Evolutionary conservation across 2,888 invertebrate species (phyloP).

Genomic region (Ormyrus pomaceus): DNA sequence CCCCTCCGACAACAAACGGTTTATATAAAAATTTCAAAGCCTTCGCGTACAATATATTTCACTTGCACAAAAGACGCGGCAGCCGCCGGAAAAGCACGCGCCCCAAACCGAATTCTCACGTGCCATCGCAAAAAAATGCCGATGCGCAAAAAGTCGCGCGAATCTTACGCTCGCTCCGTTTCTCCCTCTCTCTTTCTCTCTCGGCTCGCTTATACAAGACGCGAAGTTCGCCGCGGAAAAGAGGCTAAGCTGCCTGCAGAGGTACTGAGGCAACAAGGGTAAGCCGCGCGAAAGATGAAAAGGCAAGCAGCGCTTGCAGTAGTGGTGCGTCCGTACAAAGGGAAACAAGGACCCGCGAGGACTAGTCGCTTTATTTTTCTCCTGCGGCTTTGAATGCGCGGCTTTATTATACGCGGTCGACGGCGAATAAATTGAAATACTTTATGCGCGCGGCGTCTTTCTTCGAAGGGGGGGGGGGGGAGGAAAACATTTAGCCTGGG

Average conservation of each 20-base stretch:
- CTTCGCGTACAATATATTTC: too few relatives aligned
- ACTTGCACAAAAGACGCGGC: too few relatives aligned
- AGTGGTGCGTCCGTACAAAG: neutral
- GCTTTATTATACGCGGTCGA: constrained; percentile 57
- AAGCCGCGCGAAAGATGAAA: neutral
- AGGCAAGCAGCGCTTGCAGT: neutral
- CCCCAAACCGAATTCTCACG: too few relatives aligned
- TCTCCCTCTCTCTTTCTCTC: neutral
- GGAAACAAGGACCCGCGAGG: neutral
- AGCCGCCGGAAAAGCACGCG: too few relatives aligned
- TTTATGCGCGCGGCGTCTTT: neutral
- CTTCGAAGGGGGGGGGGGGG: too few relatives aligned
- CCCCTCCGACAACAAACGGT: too few relatives aligned
- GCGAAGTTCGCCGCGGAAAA: constrained; percentile 3
- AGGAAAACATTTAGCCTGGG: too few relatives aligned
- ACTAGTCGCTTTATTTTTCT: neutral
- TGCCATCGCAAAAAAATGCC: too few relatives aligned
- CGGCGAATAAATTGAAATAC: constrained; percentile 61
- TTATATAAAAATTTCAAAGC: too few relatives aligned
- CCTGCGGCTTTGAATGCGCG: constrained; percentile 52
- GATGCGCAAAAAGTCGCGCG: too few relatives aligned
- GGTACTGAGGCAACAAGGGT: constrained; percentile 58
- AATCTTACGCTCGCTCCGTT: neutral
- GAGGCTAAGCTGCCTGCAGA: constrained; percentile 14
- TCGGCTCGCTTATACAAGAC: neutral